Conservation (phyloP, 2,888 invertebrate genomes). For the Dorcus parallelipipedus region DNA sequence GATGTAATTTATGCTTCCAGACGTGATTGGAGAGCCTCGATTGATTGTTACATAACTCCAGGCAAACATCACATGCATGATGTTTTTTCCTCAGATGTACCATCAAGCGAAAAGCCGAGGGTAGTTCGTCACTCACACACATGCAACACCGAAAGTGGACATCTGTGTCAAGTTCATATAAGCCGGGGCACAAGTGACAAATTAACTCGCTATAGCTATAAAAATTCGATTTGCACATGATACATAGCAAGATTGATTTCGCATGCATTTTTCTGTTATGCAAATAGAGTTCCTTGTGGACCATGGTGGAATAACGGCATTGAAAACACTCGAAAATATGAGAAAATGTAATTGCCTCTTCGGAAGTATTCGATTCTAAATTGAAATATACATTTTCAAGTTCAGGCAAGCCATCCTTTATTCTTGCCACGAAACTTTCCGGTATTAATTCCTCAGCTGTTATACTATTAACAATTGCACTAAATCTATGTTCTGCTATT, state of each 20-base stretch:
- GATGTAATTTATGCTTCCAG: constrained; percentile 87
- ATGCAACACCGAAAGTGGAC: constrained; percentile 78
- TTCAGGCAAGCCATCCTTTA: constrained; percentile 61
- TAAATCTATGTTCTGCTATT: constrained; percentile 73
- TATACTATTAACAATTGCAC: constrained; percentile 71
- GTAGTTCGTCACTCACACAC: constrained; percentile 71
- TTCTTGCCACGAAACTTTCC: constrained; percentile 65
- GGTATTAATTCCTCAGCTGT: constrained; percentile 71
- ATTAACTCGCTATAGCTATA: constrained; percentile 83
- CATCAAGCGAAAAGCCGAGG: constrained; percentile 86
- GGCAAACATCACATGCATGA: constrained; percentile 82
- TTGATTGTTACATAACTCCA: constrained; percentile 78
- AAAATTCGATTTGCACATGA: constrained; percentile 85
- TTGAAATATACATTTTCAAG: constrained; percentile 68
- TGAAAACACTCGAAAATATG: constrained; percentile 83
- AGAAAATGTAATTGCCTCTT: constrained; percentile 58
- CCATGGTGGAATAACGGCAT: constrained; percentile 71
- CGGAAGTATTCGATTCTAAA: constrained; percentile 63
- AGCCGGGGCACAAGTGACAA: constrained; percentile 83
- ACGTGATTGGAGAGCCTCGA: constrained; percentile 80
- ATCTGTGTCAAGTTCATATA: constrained; percentile 63
- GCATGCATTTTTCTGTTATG: constrained; percentile 81
- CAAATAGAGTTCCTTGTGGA: constrained; percentile 81
- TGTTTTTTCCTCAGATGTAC: constrained; percentile 82
- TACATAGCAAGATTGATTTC: constrained; percentile 75